Percentiles rank a stretch among this genome's conserved stretches.
phyloP scores from a whole-genome alignment of 2,797 vertebrate genomes.

The Heliangelus exortis region DNA sequence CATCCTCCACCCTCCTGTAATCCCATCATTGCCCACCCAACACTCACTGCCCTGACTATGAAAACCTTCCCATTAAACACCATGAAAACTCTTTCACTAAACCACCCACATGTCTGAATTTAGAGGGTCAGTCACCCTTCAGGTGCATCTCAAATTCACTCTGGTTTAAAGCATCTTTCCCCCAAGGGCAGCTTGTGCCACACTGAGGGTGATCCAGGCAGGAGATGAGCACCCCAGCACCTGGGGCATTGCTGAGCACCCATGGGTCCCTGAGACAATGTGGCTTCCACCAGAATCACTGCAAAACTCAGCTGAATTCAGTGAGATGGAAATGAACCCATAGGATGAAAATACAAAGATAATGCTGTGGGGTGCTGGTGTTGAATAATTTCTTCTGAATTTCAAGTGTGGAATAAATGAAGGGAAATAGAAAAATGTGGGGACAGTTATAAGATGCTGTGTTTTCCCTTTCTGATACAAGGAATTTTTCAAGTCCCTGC shows the following conservation, averaged over 20 bases:
- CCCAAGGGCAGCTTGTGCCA: neutral
- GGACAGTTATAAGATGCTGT: neutral
- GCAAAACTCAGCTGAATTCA: neutral
- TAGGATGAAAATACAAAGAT: neutral
- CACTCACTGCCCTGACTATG: neutral
- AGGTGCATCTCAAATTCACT: fast-evolving
- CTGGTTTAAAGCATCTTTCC: neutral
- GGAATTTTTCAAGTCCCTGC: neutral
- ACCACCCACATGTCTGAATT: neutral
- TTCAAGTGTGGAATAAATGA: neutral
- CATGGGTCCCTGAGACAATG: neutral
- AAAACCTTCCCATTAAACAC: neutral
- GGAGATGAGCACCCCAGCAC: neutral
- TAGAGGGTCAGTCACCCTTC: neutral
- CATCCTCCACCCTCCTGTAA: neutral
- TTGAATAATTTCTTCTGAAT: neutral
- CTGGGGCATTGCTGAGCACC: fast-evolving
- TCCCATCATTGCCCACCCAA: neutral
- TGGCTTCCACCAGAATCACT: neutral
- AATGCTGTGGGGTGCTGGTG: neutral
- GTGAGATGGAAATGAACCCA: neutral
- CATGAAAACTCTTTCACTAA: neutral
- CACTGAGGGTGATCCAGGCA: neutral
- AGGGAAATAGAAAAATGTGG: neutral
- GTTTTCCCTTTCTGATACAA: neutral